A percentile compares a stretch with the other conserved stretches of the same genome.
These are phyloP conservation scores for Muscidifurax raptorellus DNA, from an alignment of 1,140 invertebrate genomes.

Conservation along the genomic window DNA sequence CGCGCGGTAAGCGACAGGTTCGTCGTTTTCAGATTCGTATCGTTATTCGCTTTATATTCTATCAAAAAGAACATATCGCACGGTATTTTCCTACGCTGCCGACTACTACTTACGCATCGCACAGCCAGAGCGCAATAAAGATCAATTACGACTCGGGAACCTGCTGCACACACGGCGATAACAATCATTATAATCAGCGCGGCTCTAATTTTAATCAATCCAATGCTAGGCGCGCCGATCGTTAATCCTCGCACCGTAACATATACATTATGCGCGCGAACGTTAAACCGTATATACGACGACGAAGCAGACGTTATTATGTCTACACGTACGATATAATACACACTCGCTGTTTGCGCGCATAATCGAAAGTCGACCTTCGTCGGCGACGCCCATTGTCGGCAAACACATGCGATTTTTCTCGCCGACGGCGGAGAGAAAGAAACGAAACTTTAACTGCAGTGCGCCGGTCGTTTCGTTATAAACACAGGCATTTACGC, in stretches of 20 bases:
- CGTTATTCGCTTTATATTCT: too few species aligned
- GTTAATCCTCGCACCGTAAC: too few species aligned
- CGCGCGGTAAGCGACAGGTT: too few species aligned
- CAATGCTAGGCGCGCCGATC: background rate
- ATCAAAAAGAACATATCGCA: too few species aligned
- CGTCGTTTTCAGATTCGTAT: too few species aligned
- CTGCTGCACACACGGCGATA: background rate
- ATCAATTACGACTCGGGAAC: too few species aligned
- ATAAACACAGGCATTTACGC: constrained; percentile 19
- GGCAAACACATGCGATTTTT: background rate
- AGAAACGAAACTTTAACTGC: constrained; percentile 22
- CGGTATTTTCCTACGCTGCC: too few species aligned
- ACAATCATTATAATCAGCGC: constrained; percentile 18
- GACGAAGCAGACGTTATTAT: background rate
- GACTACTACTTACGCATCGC: too few species aligned
- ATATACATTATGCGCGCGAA: too few species aligned
- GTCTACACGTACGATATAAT: background rate
- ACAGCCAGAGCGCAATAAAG: too few species aligned
- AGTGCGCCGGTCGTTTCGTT: constrained; percentile 9
- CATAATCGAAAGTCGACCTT: background rate
- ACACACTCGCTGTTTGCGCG: background rate
- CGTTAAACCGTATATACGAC: background rate
- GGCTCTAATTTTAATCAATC: constrained; percentile 1
- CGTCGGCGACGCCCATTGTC: background rate
- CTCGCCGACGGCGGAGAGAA: background rate